phyloP scores from a whole-genome alignment of 1,140 invertebrate species.

The Nomia melanderi region DNA sequence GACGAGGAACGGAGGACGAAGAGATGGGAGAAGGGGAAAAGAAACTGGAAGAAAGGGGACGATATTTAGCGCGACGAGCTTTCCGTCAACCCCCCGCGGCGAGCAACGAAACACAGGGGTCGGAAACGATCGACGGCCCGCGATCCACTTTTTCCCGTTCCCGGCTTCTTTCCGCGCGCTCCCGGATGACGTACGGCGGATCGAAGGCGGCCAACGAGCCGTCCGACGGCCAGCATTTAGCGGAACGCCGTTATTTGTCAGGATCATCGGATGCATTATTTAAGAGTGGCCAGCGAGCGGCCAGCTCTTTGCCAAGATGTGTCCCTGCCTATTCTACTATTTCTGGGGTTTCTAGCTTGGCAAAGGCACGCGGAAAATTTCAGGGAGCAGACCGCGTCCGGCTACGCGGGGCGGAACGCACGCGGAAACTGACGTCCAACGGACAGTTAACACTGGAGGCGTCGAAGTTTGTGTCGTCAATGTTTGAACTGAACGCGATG shows the following conservation, averaged over 20 bases:
- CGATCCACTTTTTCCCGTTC: not conserved
- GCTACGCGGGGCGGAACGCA: not conserved
- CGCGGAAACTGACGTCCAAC: not conserved
- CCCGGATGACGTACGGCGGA: not conserved
- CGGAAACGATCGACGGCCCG: not conserved
- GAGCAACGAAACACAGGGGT: not conserved
- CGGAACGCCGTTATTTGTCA: constrained; percentile 26
- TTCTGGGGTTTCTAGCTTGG: constrained; percentile 15
- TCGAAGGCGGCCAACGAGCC: not conserved
- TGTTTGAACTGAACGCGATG: too few species aligned
- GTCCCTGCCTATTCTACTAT: constrained; percentile 42
- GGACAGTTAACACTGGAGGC: not conserved
- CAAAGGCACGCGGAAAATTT: constrained; percentile 7
- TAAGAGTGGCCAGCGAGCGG: constrained; percentile 10
- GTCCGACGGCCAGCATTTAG: constrained; percentile 39
- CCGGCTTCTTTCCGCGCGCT: not conserved
- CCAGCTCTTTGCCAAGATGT: constrained; percentile 32
- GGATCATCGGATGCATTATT: constrained; percentile 40
- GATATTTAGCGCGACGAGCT: not conserved
- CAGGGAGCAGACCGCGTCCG: not conserved
- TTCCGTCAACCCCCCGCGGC: not conserved
- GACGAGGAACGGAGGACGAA: too few species aligned
- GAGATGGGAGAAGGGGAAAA: too few species aligned
- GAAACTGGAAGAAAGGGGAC: too few species aligned
- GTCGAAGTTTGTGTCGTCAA: too few species aligned